Conservation (phyloP, 2,797 vertebrate genomes). For the Clarias pachynema region DNA sequence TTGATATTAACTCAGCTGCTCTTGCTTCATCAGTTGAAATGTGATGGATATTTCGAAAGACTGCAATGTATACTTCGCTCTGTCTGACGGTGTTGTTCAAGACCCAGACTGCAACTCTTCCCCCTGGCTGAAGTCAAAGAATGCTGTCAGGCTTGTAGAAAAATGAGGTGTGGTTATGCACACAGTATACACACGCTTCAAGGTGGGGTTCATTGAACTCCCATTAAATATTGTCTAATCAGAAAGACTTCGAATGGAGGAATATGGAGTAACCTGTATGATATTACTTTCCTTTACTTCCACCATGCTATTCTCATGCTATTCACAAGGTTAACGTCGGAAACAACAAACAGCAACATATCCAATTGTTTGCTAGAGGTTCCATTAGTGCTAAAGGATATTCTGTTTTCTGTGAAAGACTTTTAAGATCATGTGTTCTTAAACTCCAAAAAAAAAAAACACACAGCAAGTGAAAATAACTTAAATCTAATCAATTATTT, state of each 20-base stretch:
- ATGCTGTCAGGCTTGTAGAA: conserved; percentile 43
- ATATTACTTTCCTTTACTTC: conserved; percentile 3
- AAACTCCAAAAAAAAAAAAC: no score
- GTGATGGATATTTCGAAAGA: neutral
- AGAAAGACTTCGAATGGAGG: conserved; percentile 2
- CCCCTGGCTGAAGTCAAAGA: conserved; percentile 24
- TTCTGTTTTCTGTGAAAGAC: neutral
- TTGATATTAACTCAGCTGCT: neutral
- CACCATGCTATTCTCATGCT: neutral
- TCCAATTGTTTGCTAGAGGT: neutral
- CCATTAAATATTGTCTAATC: neutral
- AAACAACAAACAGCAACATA: neutral
- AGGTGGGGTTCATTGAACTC: conserved; percentile 15
- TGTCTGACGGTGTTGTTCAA: neutral
- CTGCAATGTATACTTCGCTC: neutral
- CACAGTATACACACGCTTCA: neutral
- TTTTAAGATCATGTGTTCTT: neutral
- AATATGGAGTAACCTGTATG: neutral
- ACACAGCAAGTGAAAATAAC: no score
- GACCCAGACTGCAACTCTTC: conserved; percentile 20
- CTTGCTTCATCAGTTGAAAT: conserved; percentile 9
- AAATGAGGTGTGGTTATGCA: conserved; percentile 11
- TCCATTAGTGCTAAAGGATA: neutral
- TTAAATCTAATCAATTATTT: no score
- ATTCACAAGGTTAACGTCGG: neutral